A percentile compares a stretch with the other conserved stretches of the same genome.
phyloP scores from a whole-genome alignment of 1,140 invertebrate genomes.

The Drosophila aff. region DNA sequence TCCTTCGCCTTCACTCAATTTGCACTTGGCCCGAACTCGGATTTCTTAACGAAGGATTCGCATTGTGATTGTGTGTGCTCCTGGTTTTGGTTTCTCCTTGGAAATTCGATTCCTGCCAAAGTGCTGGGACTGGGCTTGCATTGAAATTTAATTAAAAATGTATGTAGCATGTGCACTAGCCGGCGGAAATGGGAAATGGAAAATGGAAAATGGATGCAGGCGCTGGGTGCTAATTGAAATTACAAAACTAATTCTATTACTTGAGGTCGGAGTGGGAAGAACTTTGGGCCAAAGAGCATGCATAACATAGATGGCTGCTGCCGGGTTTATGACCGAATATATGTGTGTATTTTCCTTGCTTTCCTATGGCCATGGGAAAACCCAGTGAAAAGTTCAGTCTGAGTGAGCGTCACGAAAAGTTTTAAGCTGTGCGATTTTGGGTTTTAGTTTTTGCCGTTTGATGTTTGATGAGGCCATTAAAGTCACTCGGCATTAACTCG shows the following conservation, averaged over 20 bases:
- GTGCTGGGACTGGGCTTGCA: conserved; percentile 30
- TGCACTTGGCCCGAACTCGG: conserved; percentile 15
- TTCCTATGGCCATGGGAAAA: conserved; percentile 1
- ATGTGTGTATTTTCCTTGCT: neutral
- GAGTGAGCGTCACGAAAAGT: conserved; percentile 24
- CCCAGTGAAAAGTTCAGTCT: neutral
- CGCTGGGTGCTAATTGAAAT: conserved; percentile 47
- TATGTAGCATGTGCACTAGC: conserved; percentile 31
- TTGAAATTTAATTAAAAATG: conserved; percentile 67
- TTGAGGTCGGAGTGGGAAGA: conserved; percentile 1
- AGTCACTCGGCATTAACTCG: conserved; percentile 8
- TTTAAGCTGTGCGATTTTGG: conserved; percentile 6
- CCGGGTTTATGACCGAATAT: conserved; percentile 1
- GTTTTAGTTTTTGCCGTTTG: neutral
- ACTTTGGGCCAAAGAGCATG: conserved; percentile 7
- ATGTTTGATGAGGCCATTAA: conserved; percentile 5
- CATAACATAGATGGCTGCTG: conserved; percentile 1
- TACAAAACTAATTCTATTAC: conserved; percentile 20
- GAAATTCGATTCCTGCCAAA: conserved; percentile 38
- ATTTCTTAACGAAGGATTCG: conserved; percentile 36
- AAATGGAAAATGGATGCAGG: conserved; percentile 24
- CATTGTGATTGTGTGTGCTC: neutral
- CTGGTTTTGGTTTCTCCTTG: conserved; percentile 5
- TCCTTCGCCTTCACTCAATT: conserved; percentile 6
- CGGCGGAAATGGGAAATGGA: conserved; percentile 12